phyloP scores from a whole-genome alignment of 2,113 vertebrate species.

The Tachuris rubrigastra region DNA sequence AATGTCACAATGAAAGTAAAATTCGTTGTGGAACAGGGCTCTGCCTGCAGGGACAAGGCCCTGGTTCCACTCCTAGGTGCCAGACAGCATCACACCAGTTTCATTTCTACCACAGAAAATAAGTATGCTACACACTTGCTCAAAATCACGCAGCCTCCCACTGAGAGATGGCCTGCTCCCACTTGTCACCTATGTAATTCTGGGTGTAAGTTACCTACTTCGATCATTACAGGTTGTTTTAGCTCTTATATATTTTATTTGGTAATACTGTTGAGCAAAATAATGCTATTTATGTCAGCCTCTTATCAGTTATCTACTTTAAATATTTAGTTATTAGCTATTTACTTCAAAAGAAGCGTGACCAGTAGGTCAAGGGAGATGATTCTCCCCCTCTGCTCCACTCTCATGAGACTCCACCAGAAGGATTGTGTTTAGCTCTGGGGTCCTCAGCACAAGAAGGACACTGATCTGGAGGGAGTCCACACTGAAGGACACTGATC shows the following conservation, averaged over 20 bases:
- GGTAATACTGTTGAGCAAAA: neutral
- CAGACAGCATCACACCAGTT: neutral
- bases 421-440: neutral
- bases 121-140: neutral
- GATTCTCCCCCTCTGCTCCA: neutral
- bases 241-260: neutral
- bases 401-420: neutral
- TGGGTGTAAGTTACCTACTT: neutral
- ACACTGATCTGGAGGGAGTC: neutral
- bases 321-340: neutral
- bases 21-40: neutral
- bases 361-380: neutral
- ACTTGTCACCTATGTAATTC: neutral
- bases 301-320: neutral
- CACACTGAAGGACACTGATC: neutral
- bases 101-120: neutral
- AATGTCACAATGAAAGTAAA: constrained; percentile 54
- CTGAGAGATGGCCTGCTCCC: neutral
- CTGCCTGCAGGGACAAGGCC: neutral
- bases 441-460: neutral
- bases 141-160: neutral
- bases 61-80: neutral
- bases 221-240: neutral
- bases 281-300: neutral
- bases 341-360: neutral